Evolutionary conservation across 2,113 vertebrate genomes (phyloP).

Genomic region (Spizaetus ornatus): DNA sequence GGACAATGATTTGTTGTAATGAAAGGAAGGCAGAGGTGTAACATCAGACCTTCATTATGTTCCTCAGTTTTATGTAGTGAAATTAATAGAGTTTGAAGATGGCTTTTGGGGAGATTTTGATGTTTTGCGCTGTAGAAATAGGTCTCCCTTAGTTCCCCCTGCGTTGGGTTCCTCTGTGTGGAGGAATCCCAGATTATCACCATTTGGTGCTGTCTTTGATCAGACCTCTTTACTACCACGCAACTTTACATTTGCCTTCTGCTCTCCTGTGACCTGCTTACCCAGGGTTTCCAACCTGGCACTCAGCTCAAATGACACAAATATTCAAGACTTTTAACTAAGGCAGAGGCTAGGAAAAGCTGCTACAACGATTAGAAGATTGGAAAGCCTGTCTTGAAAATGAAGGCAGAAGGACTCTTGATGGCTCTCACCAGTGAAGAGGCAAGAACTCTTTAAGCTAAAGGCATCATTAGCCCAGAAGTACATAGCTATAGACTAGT

Average conservation of each 20-base stretch:
- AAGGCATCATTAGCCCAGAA: neutral
- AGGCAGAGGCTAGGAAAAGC: neutral
- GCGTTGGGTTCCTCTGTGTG: accelerated
- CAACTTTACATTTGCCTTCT: neutral
- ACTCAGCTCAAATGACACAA: neutral
- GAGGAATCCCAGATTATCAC: neutral
- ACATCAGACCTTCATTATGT: neutral
- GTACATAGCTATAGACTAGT: neutral
- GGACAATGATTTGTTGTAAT: neutral
- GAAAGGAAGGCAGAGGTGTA: neutral
- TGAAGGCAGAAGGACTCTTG: neutral
- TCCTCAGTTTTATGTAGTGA: neutral
- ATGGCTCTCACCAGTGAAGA: neutral
- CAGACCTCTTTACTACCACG: neutral
- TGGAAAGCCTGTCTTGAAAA: neutral
- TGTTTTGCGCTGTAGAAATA: neutral
- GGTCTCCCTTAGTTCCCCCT: neutral
- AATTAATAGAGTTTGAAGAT: neutral
- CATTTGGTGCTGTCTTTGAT: neutral
- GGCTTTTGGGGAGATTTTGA: neutral
- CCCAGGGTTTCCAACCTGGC: neutral
- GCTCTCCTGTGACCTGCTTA: neutral
- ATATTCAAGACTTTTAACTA: neutral
- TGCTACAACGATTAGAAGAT: accelerated
- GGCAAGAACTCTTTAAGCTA: neutral